A percentile compares a stretch with the other conserved stretches of the same genome.
phyloP scores from a whole-genome alignment of 2,888 invertebrate genomes.

The Drosophila putrida region DNA sequence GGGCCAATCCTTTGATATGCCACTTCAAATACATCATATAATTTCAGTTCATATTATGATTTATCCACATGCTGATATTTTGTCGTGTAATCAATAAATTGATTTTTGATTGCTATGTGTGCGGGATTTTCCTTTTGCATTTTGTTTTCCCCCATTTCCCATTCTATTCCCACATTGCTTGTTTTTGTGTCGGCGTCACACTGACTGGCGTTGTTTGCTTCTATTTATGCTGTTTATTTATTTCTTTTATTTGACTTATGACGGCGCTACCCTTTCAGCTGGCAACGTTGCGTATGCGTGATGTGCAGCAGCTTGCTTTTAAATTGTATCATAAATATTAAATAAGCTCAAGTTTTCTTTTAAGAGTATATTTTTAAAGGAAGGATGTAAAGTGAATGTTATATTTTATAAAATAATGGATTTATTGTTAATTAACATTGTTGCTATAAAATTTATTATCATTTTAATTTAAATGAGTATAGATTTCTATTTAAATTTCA shows the following conservation, averaged over 20 bases:
- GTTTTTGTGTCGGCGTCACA: slow-evolving; percentile 61
- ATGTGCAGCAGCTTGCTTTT: slow-evolving; percentile 1
- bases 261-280: slow-evolving; percentile 22
- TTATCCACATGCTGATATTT: slow-evolving; percentile 55
- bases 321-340: slow-evolving; percentile 7
- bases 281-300: slow-evolving; percentile 36
- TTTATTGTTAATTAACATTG: neutral
- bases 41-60: slow-evolving; percentile 51
- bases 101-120: slow-evolving; percentile 76
- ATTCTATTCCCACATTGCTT: slow-evolving; percentile 17
- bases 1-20: slow-evolving; percentile 38
- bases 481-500: too few relatives aligned
- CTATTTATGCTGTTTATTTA: slow-evolving; percentile 14
- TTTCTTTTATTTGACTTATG: slow-evolving; percentile 28
- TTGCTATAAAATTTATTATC: too few relatives aligned
- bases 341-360: neutral
- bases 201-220: slow-evolving; percentile 63
- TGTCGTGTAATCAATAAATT: slow-evolving; percentile 78
- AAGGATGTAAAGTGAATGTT: neutral
- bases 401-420: neutral
- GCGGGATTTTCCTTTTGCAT: slow-evolving; percentile 42
- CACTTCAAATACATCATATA: slow-evolving; percentile 18
- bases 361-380: neutral
- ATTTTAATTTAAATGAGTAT: too few relatives aligned
- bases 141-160: slow-evolving; percentile 41